phyloP scores from a whole-genome alignment of 2,797 vertebrate species.

The Nasua narica region DNA sequence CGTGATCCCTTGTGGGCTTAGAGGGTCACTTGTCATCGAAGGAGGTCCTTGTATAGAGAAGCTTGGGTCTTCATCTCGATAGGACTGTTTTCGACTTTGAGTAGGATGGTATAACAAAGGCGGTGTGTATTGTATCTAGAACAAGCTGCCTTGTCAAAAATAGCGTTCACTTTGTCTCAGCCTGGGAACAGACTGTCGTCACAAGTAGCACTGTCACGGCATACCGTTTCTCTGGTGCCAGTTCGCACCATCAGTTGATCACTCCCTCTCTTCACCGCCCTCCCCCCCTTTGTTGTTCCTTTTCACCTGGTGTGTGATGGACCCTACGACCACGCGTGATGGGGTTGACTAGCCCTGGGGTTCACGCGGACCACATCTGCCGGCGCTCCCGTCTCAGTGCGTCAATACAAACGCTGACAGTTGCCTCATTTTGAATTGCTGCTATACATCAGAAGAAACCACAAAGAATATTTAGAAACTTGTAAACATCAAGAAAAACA shows the following conservation, averaged over 20 bases:
- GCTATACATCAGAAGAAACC: conserved; percentile 74
- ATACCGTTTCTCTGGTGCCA: conserved; percentile 76
- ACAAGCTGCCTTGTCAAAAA: conserved; percentile 76
- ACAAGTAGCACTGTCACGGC: conserved; percentile 79
- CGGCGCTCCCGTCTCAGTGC: conserved; percentile 70
- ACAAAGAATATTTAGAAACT: conserved; percentile 79
- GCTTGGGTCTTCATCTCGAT: conserved; percentile 48
- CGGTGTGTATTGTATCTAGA: conserved; percentile 64
- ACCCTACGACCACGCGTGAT: conserved; percentile 76
- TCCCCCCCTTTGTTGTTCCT: conserved; percentile 71
- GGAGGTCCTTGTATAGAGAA: conserved; percentile 43
- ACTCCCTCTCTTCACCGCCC: conserved; percentile 72
- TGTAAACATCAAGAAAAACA: conserved; percentile 70
- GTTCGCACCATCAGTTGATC: conserved; percentile 79
- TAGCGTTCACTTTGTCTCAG: conserved; percentile 75
- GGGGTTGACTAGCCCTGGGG: conserved; percentile 79
- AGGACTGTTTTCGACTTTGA: conserved; percentile 65
- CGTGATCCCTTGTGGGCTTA: conserved; percentile 57
- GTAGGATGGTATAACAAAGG: conserved; percentile 63
- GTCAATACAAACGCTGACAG: conserved; percentile 77
- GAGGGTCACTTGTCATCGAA: conserved; percentile 69
- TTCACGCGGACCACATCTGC: conserved; percentile 68
- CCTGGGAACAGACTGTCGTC: conserved; percentile 76
- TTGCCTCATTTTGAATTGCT: conserved; percentile 77
- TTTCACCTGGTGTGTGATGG: conserved; percentile 79